These are phyloP conservation scores for Goniozus legneri DNA, from an alignment of 1,140 invertebrate genomes.

Conservation along the genomic window DNA sequence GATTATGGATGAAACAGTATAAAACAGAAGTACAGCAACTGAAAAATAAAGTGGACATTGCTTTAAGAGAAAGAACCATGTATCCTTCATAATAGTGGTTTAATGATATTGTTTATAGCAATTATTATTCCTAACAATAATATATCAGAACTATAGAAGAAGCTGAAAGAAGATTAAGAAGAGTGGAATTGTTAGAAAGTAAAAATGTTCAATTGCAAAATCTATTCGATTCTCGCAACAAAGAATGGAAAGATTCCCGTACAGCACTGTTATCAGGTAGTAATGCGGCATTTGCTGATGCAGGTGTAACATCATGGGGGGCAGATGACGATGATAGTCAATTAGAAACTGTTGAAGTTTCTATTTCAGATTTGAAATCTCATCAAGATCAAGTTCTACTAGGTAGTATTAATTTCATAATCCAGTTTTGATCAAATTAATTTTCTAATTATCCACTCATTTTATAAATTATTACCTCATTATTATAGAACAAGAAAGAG, in stretches of 20 bases:
- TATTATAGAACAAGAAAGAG: slow-evolving; percentile 70
- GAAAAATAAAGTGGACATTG: slow-evolving; percentile 56
- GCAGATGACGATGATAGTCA: slow-evolving; percentile 42
- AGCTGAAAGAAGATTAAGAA: slow-evolving; percentile 58
- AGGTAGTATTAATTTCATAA: slow-evolving; percentile 25
- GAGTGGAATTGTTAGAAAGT: slow-evolving; percentile 60
- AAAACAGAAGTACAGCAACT: slow-evolving; percentile 60
- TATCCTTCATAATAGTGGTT: slow-evolving; percentile 45
- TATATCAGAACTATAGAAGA: slow-evolving; percentile 58
- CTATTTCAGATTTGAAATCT: slow-evolving; percentile 35
- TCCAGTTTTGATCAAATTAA: slow-evolving; percentile 5
- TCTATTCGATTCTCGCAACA: slow-evolving; percentile 52
- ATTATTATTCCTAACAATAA: slow-evolving; percentile 34
- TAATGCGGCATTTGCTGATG: slow-evolving; percentile 47
- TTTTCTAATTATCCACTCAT: neutral
- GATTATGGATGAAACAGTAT: slow-evolving; percentile 63
- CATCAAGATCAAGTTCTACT: slow-evolving; percentile 35
- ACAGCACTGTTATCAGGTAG: slow-evolving; percentile 30
- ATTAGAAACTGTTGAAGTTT: slow-evolving; percentile 31
- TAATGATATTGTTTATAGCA: neutral
- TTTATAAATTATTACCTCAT: slow-evolving; percentile 18
- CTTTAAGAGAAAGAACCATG: slow-evolving; percentile 51
- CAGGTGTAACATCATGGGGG: slow-evolving; percentile 51
- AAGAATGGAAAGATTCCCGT: slow-evolving; percentile 27
- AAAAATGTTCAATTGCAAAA: slow-evolving; percentile 58